Evolutionary conservation across 2,888 invertebrate species (phyloP).

Genomic region (Liposcelis brunnea): DNA sequence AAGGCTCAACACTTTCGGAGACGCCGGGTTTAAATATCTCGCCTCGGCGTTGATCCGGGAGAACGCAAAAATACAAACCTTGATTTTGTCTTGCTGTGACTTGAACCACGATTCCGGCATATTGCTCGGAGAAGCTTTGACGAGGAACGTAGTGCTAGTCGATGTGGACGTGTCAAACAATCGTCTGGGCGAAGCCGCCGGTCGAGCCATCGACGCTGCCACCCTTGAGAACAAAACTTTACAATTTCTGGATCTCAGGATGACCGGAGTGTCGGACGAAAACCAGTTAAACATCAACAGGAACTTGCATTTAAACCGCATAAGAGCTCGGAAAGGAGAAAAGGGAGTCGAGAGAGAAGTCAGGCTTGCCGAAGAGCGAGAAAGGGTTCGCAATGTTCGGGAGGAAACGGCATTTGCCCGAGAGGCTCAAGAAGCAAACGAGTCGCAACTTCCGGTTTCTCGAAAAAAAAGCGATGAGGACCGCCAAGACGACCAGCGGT

Average conservation of each 20-base stretch:
- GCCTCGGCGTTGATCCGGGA: constrained; percentile 16
- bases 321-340: no score
- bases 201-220: neutral
- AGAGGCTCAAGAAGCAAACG: no score
- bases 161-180: constrained; percentile 24
- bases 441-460: no score
- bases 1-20: constrained; percentile 20
- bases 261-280: constrained; percentile 1
- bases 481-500: no score
- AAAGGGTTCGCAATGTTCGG: no score
- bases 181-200: constrained; percentile 23
- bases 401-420: no score
- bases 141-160: constrained; percentile 20
- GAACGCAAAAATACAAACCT: constrained; percentile 17
- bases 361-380: no score
- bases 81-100: constrained; percentile 22
- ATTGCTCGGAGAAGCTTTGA: constrained; percentile 20
- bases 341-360: no score
- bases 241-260: constrained; percentile 6
- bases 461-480: no score
- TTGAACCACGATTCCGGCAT: constrained; percentile 18
- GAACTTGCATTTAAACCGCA: neutral
- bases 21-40: constrained; percentile 19
- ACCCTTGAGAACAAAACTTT: neutral
- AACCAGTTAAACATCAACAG: neutral